A percentile compares a stretch with the other conserved stretches of the same genome.
phyloP scores from a whole-genome alignment of 2,888 invertebrate genomes.

The Pristionchus japonicus region DNA sequence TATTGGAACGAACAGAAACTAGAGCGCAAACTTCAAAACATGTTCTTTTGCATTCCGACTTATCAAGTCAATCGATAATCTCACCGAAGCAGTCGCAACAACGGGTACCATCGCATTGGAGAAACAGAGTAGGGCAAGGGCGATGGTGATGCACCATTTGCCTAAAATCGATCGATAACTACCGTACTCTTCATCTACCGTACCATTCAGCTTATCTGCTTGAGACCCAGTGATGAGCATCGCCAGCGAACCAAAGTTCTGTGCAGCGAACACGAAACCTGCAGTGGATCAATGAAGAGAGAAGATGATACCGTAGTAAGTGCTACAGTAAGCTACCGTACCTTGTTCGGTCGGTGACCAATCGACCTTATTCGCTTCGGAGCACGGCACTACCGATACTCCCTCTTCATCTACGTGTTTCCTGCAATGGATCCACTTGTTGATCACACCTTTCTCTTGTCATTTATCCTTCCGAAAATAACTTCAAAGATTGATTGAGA shows the following conservation, averaged over 20 bases:
- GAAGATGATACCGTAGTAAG: neutral
- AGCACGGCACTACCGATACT: conserved; percentile 62
- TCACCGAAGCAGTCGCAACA: conserved; percentile 64
- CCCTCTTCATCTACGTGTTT: conserved; percentile 50
- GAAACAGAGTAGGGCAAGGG: conserved; percentile 64
- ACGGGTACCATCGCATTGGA: conserved; percentile 68
- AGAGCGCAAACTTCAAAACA: neutral
- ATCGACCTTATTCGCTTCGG: conserved; percentile 57
- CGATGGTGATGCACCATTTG: conserved; percentile 70
- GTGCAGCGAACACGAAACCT: conserved; percentile 73
- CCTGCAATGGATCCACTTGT: neutral
- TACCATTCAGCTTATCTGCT: conserved; percentile 69
- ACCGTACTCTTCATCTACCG: neutral
- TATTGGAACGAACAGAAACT: neutral
- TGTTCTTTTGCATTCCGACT: neutral
- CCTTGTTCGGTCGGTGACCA: conserved; percentile 71
- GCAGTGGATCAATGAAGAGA: conserved; percentile 22
- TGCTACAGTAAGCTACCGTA: conserved; percentile 41
- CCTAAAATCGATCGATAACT: conserved; percentile 43
- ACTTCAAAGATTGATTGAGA: neutral
- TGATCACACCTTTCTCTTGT: neutral
- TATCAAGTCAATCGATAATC: conserved; percentile 55
- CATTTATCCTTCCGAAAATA: conserved; percentile 14
- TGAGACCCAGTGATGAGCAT: conserved; percentile 71
- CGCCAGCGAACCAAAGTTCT: conserved; percentile 71